These are phyloP conservation scores for Cynopterus sphinx DNA, from an alignment of 2,797 vertebrate genomes.

Conservation along the genomic window DNA sequence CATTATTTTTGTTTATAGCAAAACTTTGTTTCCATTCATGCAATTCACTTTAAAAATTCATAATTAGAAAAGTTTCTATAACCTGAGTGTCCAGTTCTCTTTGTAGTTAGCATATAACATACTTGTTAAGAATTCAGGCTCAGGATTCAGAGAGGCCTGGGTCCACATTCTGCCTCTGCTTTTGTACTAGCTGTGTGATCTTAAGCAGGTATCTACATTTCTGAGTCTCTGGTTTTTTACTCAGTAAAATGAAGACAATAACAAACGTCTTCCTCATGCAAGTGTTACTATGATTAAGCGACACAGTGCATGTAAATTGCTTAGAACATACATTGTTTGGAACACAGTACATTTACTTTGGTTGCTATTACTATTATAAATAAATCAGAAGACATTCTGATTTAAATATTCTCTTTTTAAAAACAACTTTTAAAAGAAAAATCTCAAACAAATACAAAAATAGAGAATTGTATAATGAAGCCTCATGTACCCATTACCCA, in stretches of 20 bases:
- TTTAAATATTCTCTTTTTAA: neutral
- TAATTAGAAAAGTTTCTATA: neutral
- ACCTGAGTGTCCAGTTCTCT: neutral
- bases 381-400: neutral
- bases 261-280: neutral
- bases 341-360: neutral
- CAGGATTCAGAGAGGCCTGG: neutral
- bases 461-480: neutral
- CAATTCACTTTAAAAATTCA: neutral
- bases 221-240: neutral
- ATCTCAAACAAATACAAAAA: neutral
- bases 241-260: neutral
- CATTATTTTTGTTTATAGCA: neutral
- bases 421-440: constrained; percentile 15
- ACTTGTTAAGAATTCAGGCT: neutral
- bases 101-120: neutral
- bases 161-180: neutral
- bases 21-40: constrained; percentile 12
- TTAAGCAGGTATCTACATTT: neutral
- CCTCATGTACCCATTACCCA: neutral
- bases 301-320: neutral
- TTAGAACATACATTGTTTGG: neutral
- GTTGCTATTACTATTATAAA: neutral
- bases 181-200: neutral
- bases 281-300: neutral